These are phyloP conservation scores for Alectura lathami DNA, from an alignment of 2,113 vertebrate genomes.

Conservation along the genomic window DNA sequence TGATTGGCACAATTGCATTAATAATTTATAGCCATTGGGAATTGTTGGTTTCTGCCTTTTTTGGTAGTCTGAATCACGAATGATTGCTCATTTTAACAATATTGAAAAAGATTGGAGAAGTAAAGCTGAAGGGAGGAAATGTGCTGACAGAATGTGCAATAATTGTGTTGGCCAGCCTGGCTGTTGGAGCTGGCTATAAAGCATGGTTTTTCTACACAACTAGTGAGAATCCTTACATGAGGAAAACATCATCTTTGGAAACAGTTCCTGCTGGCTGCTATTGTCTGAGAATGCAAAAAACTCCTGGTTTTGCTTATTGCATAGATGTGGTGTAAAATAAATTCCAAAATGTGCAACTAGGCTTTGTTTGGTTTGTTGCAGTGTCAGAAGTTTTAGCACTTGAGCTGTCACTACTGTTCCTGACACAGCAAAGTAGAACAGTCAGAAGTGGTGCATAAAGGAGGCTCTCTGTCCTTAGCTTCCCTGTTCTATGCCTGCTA, in stretches of 20 bases:
- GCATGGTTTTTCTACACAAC: not conserved
- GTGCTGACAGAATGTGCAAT: constrained; percentile 54
- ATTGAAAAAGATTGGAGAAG: constrained; percentile 55
- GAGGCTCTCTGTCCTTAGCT: not conserved
- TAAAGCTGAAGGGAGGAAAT: constrained; percentile 45
- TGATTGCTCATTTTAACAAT: constrained; percentile 65
- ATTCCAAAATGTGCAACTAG: not conserved
- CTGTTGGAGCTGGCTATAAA: constrained; percentile 48
- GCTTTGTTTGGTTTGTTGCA: constrained; percentile 29
- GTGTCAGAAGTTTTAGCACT: constrained; percentile 13
- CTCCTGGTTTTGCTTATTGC: constrained; percentile 2
- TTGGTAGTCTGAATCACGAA: constrained; percentile 58
- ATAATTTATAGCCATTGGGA: constrained; percentile 66
- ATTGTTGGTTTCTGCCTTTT: constrained; percentile 59
- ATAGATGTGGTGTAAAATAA: not conserved
- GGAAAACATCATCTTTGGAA: constrained; percentile 12
- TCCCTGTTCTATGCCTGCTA: not conserved
- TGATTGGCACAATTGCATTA: constrained; percentile 70
- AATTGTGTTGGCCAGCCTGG: constrained; percentile 57
- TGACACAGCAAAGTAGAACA: constrained; percentile 57
- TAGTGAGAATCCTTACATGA: not conserved
- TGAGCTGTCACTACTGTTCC: not conserved
- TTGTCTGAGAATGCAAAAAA: not conserved
- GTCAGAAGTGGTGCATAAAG: constrained; percentile 37
- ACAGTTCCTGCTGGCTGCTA: not conserved